Conservation (phyloP, 2,888 invertebrate genomes). For the Phortica magna region DNA sequence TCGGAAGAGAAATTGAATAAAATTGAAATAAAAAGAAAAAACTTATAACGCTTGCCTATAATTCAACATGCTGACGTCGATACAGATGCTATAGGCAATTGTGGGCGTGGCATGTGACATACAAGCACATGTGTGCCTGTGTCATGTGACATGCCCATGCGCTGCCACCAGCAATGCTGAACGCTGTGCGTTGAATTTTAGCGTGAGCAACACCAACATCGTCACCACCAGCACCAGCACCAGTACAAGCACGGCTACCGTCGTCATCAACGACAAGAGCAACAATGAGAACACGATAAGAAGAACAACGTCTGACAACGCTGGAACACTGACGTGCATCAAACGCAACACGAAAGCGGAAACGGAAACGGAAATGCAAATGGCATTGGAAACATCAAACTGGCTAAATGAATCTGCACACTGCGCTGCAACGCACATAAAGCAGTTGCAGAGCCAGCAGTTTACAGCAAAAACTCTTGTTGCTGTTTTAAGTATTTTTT, state of each 20-base stretch:
- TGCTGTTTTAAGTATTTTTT: no score
- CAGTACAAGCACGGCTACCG: no score
- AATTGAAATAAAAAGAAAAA: slow-evolving; percentile 29
- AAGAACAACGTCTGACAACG: not conserved
- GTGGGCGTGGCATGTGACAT: not conserved
- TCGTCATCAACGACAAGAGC: not conserved
- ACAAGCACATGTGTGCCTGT: not conserved
- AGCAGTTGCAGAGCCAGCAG: not conserved
- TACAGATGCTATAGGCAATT: not conserved
- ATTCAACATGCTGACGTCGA: not conserved
- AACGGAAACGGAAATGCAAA: not conserved
- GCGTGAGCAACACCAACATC: not conserved
- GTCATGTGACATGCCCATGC: slow-evolving; percentile 1
- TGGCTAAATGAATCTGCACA: no score
- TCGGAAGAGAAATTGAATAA: slow-evolving; percentile 1
- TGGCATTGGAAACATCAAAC: no score
- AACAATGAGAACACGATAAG: not conserved
- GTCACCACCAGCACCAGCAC: not conserved
- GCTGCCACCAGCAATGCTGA: not conserved
- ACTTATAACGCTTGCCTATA: not conserved
- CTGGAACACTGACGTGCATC: not conserved
- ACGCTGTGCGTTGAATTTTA: not conserved
- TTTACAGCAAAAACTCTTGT: not conserved
- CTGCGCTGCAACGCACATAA: not conserved
- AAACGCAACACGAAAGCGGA: not conserved